Base-by-base conservation (phyloP, 2,888 invertebrate species). In the Orchestes rusci region DNA sequence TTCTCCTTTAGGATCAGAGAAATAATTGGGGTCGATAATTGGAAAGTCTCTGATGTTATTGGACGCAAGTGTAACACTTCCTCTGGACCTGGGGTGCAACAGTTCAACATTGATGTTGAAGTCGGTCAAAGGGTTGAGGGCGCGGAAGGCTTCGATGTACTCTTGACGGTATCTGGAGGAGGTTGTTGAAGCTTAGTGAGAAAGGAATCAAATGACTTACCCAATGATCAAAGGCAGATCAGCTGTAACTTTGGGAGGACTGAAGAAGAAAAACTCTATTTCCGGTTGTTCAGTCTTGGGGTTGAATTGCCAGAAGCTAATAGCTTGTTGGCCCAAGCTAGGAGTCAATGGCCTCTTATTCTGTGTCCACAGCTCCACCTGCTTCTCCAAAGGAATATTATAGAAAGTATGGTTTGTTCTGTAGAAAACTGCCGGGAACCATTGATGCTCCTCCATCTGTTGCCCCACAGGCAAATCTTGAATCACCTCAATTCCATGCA, bases 391-490 rank as follows among this genome's bases (percentile, higher is more conserved):
- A 3, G 38, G 13, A 4, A 13, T 10, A 15, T 44, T 39, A 19
- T 44, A 44, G 16, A 39, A 44, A 7, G 32, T 39, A 8, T n/a
- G 44, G 5, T 44, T 44, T 8, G 39, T 39, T 16, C 44, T 39
- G 29, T 35, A 45, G 29, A 45, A 39, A 12, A 45, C 20, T 29
- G 39, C 45, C 16, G 43, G 43, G 18, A 43, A 43, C 13, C 37
- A 39, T 15, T 39, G 39, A 30, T 45, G 45, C 17, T 45, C 45
- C 19, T 45, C 34, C 35, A 45, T 29, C 17, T 23, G 2, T 20
- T 45, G 4, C 15, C 45, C 39, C 10, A 45, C 45, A 2, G 45
- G 39, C 23, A 39, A 27, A 28, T 39, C 34, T 16, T 16, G 16
- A 8, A 39, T 29, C 3, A 39, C 10, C n/a, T 13, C 28, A 16